These are phyloP conservation scores for Lottia gigantea DNA, from an alignment of 2,888 invertebrate species.

Conservation along the genomic window DNA sequence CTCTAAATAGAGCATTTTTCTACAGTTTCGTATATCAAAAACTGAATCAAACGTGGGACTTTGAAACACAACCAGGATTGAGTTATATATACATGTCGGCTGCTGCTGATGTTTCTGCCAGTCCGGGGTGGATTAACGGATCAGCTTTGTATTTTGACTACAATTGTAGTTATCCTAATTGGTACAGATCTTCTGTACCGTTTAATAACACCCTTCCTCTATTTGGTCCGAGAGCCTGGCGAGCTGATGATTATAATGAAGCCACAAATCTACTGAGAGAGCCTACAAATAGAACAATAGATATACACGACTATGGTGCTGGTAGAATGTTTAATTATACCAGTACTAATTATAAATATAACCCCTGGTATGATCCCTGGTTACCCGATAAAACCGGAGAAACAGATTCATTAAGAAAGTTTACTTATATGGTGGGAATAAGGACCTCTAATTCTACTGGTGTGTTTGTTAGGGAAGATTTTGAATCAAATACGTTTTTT, in stretches of 20 bases:
- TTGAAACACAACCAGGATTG: slow-evolving; percentile 95
- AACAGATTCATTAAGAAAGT: slow-evolving; percentile 67
- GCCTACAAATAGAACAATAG: slow-evolving; percentile 92
- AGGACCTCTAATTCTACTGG: slow-evolving; percentile 64
- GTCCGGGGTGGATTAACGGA: slow-evolving; percentile 82
- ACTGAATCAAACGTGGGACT: slow-evolving; percentile 67
- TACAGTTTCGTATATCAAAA: slow-evolving; percentile 60
- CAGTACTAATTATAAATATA: slow-evolving; percentile 87
- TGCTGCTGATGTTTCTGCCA: slow-evolving; percentile 93
- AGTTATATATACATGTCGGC: slow-evolving; percentile 97
- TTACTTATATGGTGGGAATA: slow-evolving; percentile 61
- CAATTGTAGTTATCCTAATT: slow-evolving; percentile 92
- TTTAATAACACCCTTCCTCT: slow-evolving; percentile 95
- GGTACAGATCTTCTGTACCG: slow-evolving; percentile 86
- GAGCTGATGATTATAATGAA: slow-evolving; percentile 73
- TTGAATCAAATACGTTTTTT: slow-evolving; percentile 58
- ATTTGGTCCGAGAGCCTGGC: slow-evolving; percentile 92
- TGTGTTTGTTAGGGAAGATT: slow-evolving; percentile 53
- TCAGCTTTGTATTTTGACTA: slow-evolving; percentile 94
- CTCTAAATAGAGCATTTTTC: slow-evolving; percentile 93
- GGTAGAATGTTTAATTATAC: slow-evolving; percentile 89
- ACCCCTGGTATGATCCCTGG: slow-evolving; percentile 94
- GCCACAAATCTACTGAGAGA: slow-evolving; percentile 94
- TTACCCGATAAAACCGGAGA: slow-evolving; percentile 92
- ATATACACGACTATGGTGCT: slow-evolving; percentile 72